phyloP scores from a whole-genome alignment of 2,888 invertebrate genomes.

The Acrocyrtus sp. region DNA sequence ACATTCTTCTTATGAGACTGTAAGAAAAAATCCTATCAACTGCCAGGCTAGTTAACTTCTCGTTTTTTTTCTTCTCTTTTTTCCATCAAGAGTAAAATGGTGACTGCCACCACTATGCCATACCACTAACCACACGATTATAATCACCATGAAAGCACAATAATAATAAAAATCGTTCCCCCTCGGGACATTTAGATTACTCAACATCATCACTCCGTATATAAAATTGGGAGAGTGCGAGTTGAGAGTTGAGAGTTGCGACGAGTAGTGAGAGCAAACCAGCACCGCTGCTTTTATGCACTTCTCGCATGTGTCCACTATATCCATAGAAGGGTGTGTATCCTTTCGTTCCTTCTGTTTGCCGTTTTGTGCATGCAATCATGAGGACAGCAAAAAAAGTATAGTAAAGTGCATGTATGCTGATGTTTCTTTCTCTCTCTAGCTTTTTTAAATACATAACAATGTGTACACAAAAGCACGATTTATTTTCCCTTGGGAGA shows the following conservation, averaged over 20 bases:
- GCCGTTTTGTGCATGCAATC: constrained; percentile 27
- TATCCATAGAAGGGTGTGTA: constrained; percentile 38
- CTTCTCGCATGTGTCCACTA: constrained; percentile 47
- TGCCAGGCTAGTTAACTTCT: constrained; percentile 51
- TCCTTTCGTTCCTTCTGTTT: too few species aligned
- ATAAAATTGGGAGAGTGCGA: constrained; percentile 34
- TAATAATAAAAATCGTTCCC: constrained; percentile 51
- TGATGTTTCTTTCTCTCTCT: constrained; percentile 35
- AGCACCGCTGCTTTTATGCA: constrained; percentile 25
- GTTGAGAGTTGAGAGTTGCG: neutral
- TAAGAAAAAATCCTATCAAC: constrained; percentile 48
- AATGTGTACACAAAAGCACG: constrained; percentile 51
- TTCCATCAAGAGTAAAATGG: constrained; percentile 35
- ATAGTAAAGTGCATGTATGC: constrained; percentile 22
- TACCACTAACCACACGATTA: constrained; percentile 48
- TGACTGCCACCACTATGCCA: constrained; percentile 43
- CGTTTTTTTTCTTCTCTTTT: too few species aligned
- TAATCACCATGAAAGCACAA: constrained; percentile 52
- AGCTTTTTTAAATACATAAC: constrained; percentile 27
- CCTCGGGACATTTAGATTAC: constrained; percentile 44
- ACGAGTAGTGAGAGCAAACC: neutral
- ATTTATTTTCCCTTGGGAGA: constrained; percentile 55
- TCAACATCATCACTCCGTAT: constrained; percentile 52
- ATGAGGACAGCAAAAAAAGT: constrained; percentile 11
- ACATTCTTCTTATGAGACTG: constrained; percentile 29